These are phyloP conservation scores for Zophobas morio DNA, from an alignment of 1,140 invertebrate species.

Conservation along the genomic window DNA sequence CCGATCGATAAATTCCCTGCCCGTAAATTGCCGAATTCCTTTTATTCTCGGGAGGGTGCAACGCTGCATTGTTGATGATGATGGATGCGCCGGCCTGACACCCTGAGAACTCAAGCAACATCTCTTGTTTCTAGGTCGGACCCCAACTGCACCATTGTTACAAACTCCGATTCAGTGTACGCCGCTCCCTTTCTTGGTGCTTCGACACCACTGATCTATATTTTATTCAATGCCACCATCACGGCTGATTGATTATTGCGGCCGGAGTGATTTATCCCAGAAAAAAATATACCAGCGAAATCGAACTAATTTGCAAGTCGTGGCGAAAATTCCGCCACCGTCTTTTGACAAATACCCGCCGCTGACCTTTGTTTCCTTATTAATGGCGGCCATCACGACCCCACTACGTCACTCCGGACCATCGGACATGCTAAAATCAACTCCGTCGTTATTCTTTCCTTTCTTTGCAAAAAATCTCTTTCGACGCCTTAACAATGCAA, in stretches of 20 bases:
- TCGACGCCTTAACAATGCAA: constrained; percentile 26
- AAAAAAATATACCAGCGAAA: no score
- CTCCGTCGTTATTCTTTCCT: background rate
- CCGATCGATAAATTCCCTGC: constrained; percentile 33
- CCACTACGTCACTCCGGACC: constrained; percentile 8
- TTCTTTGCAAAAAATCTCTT: background rate
- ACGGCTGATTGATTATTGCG: no score
- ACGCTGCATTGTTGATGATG: constrained; percentile 53
- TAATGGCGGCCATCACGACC: constrained; percentile 18
- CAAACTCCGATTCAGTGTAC: background rate
- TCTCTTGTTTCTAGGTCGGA: constrained; percentile 48
- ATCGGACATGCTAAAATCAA: background rate
- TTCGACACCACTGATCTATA: constrained; percentile 53
- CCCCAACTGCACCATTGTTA: constrained; percentile 46
- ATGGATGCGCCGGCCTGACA: constrained; percentile 52
- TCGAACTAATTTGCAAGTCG: background rate
- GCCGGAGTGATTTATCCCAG: no score
- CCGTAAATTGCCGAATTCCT: constrained; percentile 39
- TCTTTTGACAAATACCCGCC: background rate
- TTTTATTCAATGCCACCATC: constrained; percentile 44
- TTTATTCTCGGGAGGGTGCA: constrained; percentile 48
- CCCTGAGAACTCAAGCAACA: constrained; percentile 51
- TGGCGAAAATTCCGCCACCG: background rate
- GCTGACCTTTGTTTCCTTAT: constrained; percentile 15
- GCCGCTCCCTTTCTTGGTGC: constrained; percentile 22